Evolutionary conservation across 2,113 vertebrate genomes (phyloP).

Genomic region (Pseudopodoces humilis): DNA sequence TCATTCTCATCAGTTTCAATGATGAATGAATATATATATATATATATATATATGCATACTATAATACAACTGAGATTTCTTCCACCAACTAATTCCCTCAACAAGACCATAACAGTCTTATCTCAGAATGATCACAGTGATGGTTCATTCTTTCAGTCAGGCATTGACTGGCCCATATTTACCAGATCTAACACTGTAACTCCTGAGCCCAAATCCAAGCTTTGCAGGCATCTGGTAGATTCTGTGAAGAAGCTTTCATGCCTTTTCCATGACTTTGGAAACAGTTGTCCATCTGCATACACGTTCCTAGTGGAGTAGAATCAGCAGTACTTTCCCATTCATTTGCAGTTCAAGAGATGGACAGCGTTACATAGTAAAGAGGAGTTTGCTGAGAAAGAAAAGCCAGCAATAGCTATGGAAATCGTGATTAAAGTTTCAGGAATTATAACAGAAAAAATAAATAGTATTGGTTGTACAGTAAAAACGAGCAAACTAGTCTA

Average conservation of each 20-base stretch:
- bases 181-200: background rate
- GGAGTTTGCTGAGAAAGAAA: background rate
- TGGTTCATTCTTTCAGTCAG: background rate
- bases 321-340: background rate
- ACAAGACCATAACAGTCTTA: background rate
- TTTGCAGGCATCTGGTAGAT: background rate
- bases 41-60: background rate
- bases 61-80: background rate
- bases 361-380: background rate
- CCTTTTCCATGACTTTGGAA: background rate
- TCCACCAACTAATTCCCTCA: background rate
- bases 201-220: background rate
- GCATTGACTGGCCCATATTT: background rate
- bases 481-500: background rate
- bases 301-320: fast-evolving
- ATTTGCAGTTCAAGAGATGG: background rate
- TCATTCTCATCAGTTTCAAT: background rate
- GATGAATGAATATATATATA: too few relatives aligned
- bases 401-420: background rate
- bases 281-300: background rate
- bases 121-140: background rate
- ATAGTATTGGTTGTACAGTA: background rate
- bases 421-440: background rate
- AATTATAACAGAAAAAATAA: background rate
- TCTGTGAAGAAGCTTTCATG: background rate